Percentiles rank a stretch among this genome's conserved stretches.
Conservation (phyloP, 2,797 vertebrate species). For the Spheniscus humboldti region DNA sequence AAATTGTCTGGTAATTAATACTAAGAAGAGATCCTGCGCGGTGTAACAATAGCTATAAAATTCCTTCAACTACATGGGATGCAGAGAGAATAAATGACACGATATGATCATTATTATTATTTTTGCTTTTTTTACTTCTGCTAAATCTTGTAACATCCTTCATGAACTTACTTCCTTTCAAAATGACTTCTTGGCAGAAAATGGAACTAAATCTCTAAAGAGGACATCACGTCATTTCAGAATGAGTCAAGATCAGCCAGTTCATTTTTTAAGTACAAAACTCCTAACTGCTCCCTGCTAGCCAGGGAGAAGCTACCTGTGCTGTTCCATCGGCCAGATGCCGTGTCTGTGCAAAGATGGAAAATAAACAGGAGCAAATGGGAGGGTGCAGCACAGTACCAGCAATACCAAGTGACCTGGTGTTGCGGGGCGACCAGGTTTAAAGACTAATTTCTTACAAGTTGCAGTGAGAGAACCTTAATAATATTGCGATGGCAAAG, state of each 20-base stretch:
- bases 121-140: not conserved
- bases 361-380: not conserved
- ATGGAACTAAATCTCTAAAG: not conserved
- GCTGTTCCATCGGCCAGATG: not conserved
- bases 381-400: not conserved
- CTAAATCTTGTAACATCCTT: constrained; percentile 40
- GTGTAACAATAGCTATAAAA: constrained; percentile 32
- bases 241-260: not conserved
- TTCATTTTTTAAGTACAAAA: not conserved
- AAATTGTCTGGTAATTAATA: constrained; percentile 6
- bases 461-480: not conserved
- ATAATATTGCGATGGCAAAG: not conserved
- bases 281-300: not conserved
- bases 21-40: not conserved
- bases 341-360: not conserved
- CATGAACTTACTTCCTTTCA: constrained; percentile 48
- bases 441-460: not conserved
- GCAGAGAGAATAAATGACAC: constrained; percentile 22
- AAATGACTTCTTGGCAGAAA: constrained; percentile 36
- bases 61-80: constrained; percentile 16
- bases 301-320: not conserved
- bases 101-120: not conserved
- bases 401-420: not conserved
- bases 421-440: not conserved
- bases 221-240: not conserved